Evolutionary conservation across 1,140 invertebrate species (phyloP).

Genomic region (Drosophila carrolli): DNA sequence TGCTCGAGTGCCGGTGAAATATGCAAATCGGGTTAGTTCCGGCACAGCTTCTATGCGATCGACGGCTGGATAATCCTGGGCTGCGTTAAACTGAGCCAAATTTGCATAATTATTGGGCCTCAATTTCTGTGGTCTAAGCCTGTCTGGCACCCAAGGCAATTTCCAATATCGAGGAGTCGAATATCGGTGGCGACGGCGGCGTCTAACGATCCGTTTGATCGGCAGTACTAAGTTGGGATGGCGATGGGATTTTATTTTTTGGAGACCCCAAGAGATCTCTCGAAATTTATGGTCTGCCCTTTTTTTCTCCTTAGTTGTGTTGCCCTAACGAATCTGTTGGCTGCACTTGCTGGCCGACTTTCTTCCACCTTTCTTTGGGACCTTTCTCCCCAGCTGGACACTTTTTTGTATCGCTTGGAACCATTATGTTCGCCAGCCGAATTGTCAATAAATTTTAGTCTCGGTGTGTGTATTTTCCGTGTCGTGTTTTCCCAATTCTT

Average conservation of each 20-base stretch:
- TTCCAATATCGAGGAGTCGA: slow-evolving; percentile 13
- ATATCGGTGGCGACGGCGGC: slow-evolving; percentile 57
- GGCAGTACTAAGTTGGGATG: slow-evolving; percentile 30
- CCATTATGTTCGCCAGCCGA: slow-evolving; percentile 32
- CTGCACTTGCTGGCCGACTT: slow-evolving; percentile 52
- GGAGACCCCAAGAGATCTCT: slow-evolving; percentile 24
- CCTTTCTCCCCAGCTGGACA: slow-evolving; percentile 76
- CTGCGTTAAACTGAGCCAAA: slow-evolving; percentile 43
- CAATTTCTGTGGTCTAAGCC: slow-evolving; percentile 37
- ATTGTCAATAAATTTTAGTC: slow-evolving; percentile 80
- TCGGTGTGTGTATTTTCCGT: slow-evolving; percentile 21
- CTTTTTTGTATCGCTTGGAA: slow-evolving; percentile 47
- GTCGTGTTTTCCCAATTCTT: slow-evolving; percentile 38
- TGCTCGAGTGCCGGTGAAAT: slow-evolving; percentile 64
- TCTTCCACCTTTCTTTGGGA: slow-evolving; percentile 38
- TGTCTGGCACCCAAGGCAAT: slow-evolving; percentile 62
- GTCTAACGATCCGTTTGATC: slow-evolving; percentile 79
- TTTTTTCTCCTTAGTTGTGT: slow-evolving; percentile 32
- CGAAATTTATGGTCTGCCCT: slow-evolving; percentile 68
- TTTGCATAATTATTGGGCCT: slow-evolving; percentile 79
- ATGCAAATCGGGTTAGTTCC: slow-evolving; percentile 79
- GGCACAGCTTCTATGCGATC: slow-evolving; percentile 73
- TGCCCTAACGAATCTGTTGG: slow-evolving; percentile 41
- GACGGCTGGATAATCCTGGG: slow-evolving; percentile 67
- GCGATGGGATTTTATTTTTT: slow-evolving; percentile 1